phyloP scores from a whole-genome alignment of 1,140 invertebrate species.

The Cotesia chilonis region DNA sequence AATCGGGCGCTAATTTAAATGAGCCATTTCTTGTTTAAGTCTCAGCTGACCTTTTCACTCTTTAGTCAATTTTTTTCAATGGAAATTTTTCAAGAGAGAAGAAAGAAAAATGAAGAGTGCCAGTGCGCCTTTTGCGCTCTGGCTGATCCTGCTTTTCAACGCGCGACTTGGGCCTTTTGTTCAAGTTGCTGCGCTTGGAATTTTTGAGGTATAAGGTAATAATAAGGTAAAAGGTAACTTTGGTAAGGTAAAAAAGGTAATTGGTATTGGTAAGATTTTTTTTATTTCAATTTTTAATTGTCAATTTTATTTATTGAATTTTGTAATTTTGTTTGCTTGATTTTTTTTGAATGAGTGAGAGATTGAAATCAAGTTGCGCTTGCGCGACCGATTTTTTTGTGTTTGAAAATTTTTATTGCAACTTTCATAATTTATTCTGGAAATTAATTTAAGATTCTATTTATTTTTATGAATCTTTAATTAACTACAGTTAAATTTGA shows the following conservation, averaged over 20 bases:
- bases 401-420: too few relatives aligned
- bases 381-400: too few relatives aligned
- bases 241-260: background rate
- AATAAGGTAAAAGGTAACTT: background rate
- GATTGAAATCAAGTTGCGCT: too few relatives aligned
- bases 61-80: background rate
- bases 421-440: too few relatives aligned
- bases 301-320: background rate
- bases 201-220: too few relatives aligned
- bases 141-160: slow-evolving; percentile 17
- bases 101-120: slow-evolving; percentile 3
- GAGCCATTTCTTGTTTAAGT: slow-evolving; percentile 59
- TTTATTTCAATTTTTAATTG: slow-evolving; percentile 7
- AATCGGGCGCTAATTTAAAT: slow-evolving; percentile 42
- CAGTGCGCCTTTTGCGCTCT: slow-evolving; percentile 46
- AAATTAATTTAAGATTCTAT: too few relatives aligned
- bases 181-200: too few relatives aligned
- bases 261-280: slow-evolving; percentile 2
- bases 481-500: background rate
- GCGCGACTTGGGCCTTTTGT: too few relatives aligned
- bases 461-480: too few relatives aligned
- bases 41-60: slow-evolving; percentile 15
- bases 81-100: slow-evolving; percentile 20
- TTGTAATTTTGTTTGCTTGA: too few relatives aligned
- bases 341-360: too few relatives aligned